A percentile compares a stretch with the other conserved stretches of the same genome.
Conservation (phyloP, 2,113 vertebrate species). For the Falco punctatus region DNA sequence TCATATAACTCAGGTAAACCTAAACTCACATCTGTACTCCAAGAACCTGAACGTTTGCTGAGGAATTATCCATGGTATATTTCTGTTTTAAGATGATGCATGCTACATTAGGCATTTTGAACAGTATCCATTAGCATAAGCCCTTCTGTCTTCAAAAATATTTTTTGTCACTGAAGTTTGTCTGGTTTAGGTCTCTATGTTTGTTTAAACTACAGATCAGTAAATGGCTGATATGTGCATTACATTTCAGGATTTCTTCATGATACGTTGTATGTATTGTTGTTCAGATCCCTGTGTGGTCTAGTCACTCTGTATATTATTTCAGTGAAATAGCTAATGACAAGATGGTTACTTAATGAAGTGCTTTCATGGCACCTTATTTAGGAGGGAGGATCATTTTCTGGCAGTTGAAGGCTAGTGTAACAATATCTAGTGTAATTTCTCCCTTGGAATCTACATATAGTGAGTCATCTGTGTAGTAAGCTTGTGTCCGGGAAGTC, state of each 20-base stretch:
- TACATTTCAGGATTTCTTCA: constrained; percentile 14
- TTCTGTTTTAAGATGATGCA: not conserved
- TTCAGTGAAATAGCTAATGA: constrained; percentile 1
- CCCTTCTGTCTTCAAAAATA: not conserved
- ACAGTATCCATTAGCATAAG: not conserved
- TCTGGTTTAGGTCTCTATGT: constrained; percentile 32
- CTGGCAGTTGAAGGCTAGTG: not conserved
- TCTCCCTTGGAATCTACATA: constrained; percentile 4
- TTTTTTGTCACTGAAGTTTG: constrained; percentile 1
- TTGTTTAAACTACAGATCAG: constrained; percentile 41
- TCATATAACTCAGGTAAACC: not conserved
- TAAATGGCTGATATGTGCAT: not conserved
- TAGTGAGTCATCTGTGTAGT: not conserved
- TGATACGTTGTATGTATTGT: not conserved
- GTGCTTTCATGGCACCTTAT: constrained; percentile 26
- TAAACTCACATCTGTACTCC: not conserved
- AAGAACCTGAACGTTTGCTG: not conserved
- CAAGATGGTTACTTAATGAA: constrained; percentile 35
- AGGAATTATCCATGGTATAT: not conserved
- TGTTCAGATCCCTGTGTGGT: constrained; percentile 44
- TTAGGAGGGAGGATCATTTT: constrained; percentile 24
- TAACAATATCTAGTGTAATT: constrained; percentile 28
- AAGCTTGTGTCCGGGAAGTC: not conserved
- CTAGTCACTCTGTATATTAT: constrained; percentile 15
- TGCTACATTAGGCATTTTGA: not conserved